Percentiles rank a stretch among this genome's conserved stretches.
Evolutionary conservation across 2,888 invertebrate genomes (phyloP).

Genomic region (Rhagophthalmus giganteus): DNA sequence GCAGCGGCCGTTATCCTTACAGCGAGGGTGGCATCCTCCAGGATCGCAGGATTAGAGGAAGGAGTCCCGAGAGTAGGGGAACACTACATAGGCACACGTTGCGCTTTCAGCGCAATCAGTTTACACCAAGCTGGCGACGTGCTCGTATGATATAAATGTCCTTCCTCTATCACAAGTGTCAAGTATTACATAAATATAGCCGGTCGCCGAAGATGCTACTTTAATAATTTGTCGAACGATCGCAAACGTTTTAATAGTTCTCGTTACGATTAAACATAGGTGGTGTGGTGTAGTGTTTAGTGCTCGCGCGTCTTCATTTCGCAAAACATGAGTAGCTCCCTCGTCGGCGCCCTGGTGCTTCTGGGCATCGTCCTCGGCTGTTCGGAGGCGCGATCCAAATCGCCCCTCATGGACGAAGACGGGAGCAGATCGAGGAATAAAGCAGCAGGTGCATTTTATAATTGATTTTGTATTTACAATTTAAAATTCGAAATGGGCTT

Average conservation of each 20-base stretch:
- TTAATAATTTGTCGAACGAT: constrained; percentile 13
- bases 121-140: constrained; percentile 39
- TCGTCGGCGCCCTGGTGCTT: constrained; percentile 23
- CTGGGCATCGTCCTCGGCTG: constrained; percentile 20
- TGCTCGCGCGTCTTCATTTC: constrained; percentile 14
- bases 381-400: constrained; percentile 41
- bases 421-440: constrained; percentile 46
- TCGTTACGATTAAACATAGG: too few relatives aligned
- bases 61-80: constrained; percentile 45
- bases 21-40: constrained; percentile 43
- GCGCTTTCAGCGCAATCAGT: constrained; percentile 44
- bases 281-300: constrained; percentile 33
- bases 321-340: constrained; percentile 13
- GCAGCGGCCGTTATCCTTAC: constrained; percentile 27
- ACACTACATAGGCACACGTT: constrained; percentile 46
- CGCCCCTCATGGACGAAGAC: constrained; percentile 49
- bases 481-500: too few relatives aligned
- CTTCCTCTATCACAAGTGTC: constrained; percentile 33
- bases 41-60: constrained; percentile 42
- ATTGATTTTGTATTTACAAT: too few relatives aligned
- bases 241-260: too few relatives aligned
- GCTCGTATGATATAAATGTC: constrained; percentile 33
- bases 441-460: constrained; percentile 46
- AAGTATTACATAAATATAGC: constrained; percentile 36
- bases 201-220: constrained; percentile 20